Evolutionary conservation across 1,140 invertebrate genomes (phyloP).

Genomic region (Drosophila ercepeae): DNA sequence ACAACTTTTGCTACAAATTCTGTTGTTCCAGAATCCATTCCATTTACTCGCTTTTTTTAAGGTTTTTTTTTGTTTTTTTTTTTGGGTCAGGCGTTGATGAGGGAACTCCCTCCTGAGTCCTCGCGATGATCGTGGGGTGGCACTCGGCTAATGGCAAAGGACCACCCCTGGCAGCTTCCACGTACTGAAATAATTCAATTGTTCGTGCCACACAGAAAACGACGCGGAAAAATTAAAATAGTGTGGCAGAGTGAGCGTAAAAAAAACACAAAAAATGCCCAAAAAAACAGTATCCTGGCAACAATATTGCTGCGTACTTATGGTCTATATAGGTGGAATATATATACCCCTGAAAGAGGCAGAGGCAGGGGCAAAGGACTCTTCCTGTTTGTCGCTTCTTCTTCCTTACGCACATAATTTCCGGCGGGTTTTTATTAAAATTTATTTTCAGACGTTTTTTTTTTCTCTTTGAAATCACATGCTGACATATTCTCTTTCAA

Average conservation of each 20-base stretch:
- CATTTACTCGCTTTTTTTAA: conserved; percentile 24
- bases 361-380: conserved; percentile 26
- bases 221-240: conserved; percentile 80
- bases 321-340: conserved; percentile 44
- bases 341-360: conserved; percentile 13
- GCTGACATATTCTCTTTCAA: conserved; percentile 75
- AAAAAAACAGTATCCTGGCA: conserved; percentile 48
- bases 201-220: conserved; percentile 69
- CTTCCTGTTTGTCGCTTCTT: conserved; percentile 23
- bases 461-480: conserved; percentile 61
- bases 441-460: conserved; percentile 44
- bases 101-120: conserved; percentile 15
- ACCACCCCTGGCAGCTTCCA: conserved; percentile 67
- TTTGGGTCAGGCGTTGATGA: conserved; percentile 47
- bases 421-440: conserved; percentile 71
- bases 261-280: conserved; percentile 32
- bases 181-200: conserved; percentile 83
- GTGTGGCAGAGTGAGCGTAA: conserved; percentile 53
- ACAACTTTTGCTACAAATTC: conserved; percentile 81
- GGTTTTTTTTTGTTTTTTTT: conserved; percentile 55
- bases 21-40: conserved; percentile 50
- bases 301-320: conserved; percentile 66
- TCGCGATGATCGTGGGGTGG: conserved; percentile 69
- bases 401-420: conserved; percentile 78
- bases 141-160: conserved; percentile 60